Evolutionary conservation across 64 coral and sea anemone species (phyloP).

Genomic region (Pocillopora verrucosa): DNA sequence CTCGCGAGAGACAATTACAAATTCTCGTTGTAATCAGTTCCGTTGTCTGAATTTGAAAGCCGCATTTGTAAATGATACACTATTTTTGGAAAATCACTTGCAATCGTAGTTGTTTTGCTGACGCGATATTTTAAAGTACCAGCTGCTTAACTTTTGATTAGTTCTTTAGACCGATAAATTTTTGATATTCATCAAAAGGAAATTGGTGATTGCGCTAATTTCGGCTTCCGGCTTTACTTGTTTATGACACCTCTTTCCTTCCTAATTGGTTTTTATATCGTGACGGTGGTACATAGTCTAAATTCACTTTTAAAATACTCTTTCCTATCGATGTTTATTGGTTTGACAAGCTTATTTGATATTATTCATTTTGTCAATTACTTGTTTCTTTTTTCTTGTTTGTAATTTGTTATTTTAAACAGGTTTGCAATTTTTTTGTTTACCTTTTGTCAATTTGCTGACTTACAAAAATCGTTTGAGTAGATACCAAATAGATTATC

Average conservation of each 20-base stretch:
- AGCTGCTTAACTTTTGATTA: too few relatives aligned
- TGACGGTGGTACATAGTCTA: neutral
- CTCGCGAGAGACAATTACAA: neutral
- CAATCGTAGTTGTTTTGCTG: neutral
- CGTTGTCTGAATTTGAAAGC: constrained; percentile 39
- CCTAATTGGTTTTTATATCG: neutral
- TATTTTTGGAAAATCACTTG: neutral
- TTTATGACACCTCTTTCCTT: neutral
- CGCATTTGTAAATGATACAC: neutral
- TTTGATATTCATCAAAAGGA: neutral
- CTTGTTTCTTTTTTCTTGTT: too few relatives aligned
- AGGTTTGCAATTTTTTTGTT: too few relatives aligned
- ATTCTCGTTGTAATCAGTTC: neutral
- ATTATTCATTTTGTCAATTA: too few relatives aligned
- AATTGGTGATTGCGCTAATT: neutral
- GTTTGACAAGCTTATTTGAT: too few relatives aligned
- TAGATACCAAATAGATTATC: too few relatives aligned
- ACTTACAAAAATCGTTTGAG: too few relatives aligned
- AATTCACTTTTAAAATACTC: neutral
- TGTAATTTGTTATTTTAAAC: too few relatives aligned
- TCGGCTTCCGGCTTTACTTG: neutral
- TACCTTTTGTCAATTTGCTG: too few relatives aligned
- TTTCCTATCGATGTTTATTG: too few relatives aligned
- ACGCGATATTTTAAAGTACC: neutral
- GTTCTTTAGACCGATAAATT: too few relatives aligned